Conservation (phyloP, 2,113 vertebrate genomes). For the Bagarius yarrelli region DNA sequence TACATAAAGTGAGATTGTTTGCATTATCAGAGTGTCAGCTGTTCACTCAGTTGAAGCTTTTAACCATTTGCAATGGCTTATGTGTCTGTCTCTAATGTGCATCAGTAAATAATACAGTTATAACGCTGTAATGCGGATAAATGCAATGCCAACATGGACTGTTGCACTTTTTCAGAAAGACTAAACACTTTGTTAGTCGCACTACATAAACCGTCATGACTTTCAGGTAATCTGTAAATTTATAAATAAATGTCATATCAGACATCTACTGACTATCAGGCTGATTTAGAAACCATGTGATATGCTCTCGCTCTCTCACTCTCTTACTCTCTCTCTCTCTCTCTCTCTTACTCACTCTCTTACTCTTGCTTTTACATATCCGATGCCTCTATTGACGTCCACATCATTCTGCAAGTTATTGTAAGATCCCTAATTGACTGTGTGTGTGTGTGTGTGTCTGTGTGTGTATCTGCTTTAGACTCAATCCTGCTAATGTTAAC, state of each 20-base stretch:
- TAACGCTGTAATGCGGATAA: constrained; percentile 14
- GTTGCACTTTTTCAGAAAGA: constrained; percentile 16
- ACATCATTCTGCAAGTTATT: constrained; percentile 67
- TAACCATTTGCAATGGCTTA: no score
- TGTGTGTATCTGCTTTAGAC: constrained; percentile 35
- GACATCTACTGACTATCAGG: constrained; percentile 57
- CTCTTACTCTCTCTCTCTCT: constrained; percentile 1
- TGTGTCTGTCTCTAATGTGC: background rate
- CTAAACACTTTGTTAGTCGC: background rate
- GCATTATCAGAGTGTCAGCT: no score
- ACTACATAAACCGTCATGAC: background rate
- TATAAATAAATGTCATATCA: constrained; percentile 58
- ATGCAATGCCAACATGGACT: background rate
- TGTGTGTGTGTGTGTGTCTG: constrained; percentile 35
- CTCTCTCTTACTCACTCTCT: constrained; percentile 10
- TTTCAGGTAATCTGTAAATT: constrained; percentile 53
- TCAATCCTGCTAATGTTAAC: constrained; percentile 46
- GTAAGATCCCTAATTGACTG: constrained; percentile 55
- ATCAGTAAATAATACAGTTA: background rate
- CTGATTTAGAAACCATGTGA: constrained; percentile 67
- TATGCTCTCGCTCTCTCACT: constrained; percentile 29
- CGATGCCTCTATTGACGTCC: constrained; percentile 64
- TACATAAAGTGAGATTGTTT: no score
- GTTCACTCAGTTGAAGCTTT: no score
- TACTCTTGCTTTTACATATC: constrained; percentile 48